Evolutionary conservation across 2,797 vertebrate genomes (phyloP), one percentile per base, ranked within the genome.

Genomic region (Ispidina picta): DNA sequence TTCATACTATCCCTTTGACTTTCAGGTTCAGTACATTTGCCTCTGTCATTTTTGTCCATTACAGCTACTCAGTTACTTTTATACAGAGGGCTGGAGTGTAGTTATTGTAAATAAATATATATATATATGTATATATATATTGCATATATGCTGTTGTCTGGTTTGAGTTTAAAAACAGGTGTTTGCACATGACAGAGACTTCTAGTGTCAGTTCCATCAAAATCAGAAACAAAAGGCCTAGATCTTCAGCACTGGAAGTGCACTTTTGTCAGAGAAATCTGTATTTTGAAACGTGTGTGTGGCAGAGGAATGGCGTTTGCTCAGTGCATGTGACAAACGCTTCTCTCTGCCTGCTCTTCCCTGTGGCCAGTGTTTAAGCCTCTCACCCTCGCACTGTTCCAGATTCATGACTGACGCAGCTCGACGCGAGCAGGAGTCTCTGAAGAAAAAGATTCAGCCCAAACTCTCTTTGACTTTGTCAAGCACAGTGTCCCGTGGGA

Each of bases 371-470:
- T 95, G 96, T 96, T 97, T 92, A 97, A 89, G 96, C 93, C 89
- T 96, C 94, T 94, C 95, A 96, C 95, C 95, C 92, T 83, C 74
- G 2, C 56, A 92, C 96, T 93, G 29, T 96, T 96, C 25, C 97
- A 99, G 99, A 95, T 99, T 99, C 97, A 99, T 99, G 99, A 99
- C 99, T 16, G 99, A 99, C 68, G 98, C 99, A 63, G 98, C 98
- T 28, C 98, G 99, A 85, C 98, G 98, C 60, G 99, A 99, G 93
- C 99, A 99, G 33, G 99, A 99, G 85, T 97, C 98, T 75, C 94
- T 98, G 90, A 99, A 99, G 97, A 99, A 99, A 92, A 99, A 99
- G 97, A 98, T 98, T 88, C 99, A 99, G 97, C 98, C 99, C 0
- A 99, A 99, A 97, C 97, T 99, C 76, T 98, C 98, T 21, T 97